Base-by-base conservation (phyloP, 2,888 invertebrate species). In the Yponomeuta malinellus region DNA sequence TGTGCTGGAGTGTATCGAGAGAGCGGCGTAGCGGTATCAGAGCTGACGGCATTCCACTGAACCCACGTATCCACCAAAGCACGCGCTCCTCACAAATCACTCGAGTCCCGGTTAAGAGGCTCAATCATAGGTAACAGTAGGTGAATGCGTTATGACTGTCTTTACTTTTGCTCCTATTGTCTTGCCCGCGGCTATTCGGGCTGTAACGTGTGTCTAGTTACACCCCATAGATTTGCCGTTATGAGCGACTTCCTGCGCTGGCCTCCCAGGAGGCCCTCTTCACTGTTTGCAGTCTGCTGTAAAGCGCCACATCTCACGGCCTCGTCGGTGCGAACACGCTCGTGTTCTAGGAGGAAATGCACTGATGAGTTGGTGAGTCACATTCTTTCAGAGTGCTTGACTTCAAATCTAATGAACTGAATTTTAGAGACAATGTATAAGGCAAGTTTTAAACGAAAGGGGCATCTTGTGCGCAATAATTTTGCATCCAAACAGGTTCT, bases 71-170 rank as follows among this genome's bases (percentile, higher is more conserved):
- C 72, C 78, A 78, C 78, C 76, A 78, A 75, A 77, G 81, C 76
- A 78, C 82, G 82, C 79, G 78, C 80, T 82, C 80, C 80, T 82
- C 80, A 77, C 81, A 77, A 78, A 78, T 65, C 52, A 71, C 69
- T 71, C 78, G 82, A 78, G 79, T 86, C 85, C 87, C 87, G 84
- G 89, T 90, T 87, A 84, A 90, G 90, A 90, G 90, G 90, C 90
- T 89, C 48, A 23, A 23, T 48, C 87, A 89, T 91, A 90, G 91
- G 90, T 90, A 91, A 91, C 80, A 77, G 80, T 87, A 88, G 89
- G 89, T 78, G 76, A 81, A 81, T 83, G 81, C 83, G 84, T 78
- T 78, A 84, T 82, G 84, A 84, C 81, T 79, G 77, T 77, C 78
- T 78, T 75, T 75, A 77, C 77, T 78, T 74, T 52, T 78, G 77